Base-by-base conservation (phyloP, 2,888 invertebrate species). In the Polietes domitor region DNA sequence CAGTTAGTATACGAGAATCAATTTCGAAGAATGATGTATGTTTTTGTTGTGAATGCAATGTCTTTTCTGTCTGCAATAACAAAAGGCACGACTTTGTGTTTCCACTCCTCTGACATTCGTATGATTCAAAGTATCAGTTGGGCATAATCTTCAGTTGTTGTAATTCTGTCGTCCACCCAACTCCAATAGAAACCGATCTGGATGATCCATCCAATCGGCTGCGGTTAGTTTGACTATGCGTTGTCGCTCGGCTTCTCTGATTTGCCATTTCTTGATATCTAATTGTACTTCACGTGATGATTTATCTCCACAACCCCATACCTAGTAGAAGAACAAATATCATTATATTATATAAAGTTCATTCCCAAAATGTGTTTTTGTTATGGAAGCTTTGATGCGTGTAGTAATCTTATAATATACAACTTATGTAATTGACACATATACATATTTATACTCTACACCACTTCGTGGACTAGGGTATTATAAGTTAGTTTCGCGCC, bases 141-240 rank as follows among this genome's bases (percentile, higher is more conserved):
- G 50, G 2, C 21, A 41, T 37, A 43, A 41, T 75, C 19, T 50
- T 72, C 87, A 94, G 92, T 94, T 95, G 92, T 96, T 96, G 92
- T 97, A 97, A 89, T 96, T 96, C 77, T 95, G 95, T 28, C 97
- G 93, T 15, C 98, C 98, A 1, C 97, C 98, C 89, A 98, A 93
- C 92, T 98, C 97, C 84, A 98, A 93, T 71, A 98, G 94, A 91
- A 98, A 97, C 79, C 98, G 94, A 93, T 99, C 98, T 0, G 98
- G 98, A 93, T 98, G 98, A 90, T 98, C 98, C 90, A 97, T 94
- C 98, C 98, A 99, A 91, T 98, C 98, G 21, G 96, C 95, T 0
- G 97, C 95, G 17, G 96, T 96, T 82, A 98, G 92, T 91, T 98
- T 98, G 9, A 98, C 97, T 89, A 95, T 94, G 75, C 96, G 93